Evolutionary conservation across 2,888 invertebrate genomes (phyloP).

Genomic region (Mylabris sibirica): DNA sequence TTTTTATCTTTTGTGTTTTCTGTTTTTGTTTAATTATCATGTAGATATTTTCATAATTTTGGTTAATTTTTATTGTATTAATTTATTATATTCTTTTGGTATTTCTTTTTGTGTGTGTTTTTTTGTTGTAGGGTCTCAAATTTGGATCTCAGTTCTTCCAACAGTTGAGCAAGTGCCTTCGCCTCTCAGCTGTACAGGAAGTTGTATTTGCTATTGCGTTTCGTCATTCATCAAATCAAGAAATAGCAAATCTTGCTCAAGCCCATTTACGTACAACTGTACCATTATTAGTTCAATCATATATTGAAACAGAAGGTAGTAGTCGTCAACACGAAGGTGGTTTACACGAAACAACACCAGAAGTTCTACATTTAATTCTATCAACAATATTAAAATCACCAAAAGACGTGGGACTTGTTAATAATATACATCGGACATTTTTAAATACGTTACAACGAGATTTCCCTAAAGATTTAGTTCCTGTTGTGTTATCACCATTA

Average conservation of each 20-base stretch:
- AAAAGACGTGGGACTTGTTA: conserved; percentile 70
- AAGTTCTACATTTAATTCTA: conserved; percentile 85
- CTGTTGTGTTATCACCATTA: conserved; percentile 87
- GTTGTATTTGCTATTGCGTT: conserved; percentile 88
- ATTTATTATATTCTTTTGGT: conserved; percentile 2
- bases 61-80: not conserved
- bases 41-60: not conserved
- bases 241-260: conserved; percentile 76
- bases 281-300: conserved; percentile 84
- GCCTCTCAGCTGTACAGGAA: conserved; percentile 89
- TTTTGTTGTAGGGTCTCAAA: conserved; percentile 72
- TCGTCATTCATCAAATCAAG: conserved; percentile 79
- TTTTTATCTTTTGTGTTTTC: not conserved
- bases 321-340: conserved; percentile 77
- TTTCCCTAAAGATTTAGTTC: conserved; percentile 87
- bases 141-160: conserved; percentile 81
- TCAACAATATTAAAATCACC: conserved; percentile 69
- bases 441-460: conserved; percentile 82
- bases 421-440: conserved; percentile 81
- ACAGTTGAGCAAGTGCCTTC: conserved; percentile 85
- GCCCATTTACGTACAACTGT: conserved; percentile 83
- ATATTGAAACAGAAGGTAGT: conserved; percentile 82
- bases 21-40: not conserved
- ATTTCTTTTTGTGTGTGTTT: not conserved
- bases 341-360: conserved; percentile 89